A percentile compares a stretch with the other conserved stretches of the same genome.
Conservation (phyloP, 1,140 invertebrate species). For the Drosophila pallidifrons region DNA sequence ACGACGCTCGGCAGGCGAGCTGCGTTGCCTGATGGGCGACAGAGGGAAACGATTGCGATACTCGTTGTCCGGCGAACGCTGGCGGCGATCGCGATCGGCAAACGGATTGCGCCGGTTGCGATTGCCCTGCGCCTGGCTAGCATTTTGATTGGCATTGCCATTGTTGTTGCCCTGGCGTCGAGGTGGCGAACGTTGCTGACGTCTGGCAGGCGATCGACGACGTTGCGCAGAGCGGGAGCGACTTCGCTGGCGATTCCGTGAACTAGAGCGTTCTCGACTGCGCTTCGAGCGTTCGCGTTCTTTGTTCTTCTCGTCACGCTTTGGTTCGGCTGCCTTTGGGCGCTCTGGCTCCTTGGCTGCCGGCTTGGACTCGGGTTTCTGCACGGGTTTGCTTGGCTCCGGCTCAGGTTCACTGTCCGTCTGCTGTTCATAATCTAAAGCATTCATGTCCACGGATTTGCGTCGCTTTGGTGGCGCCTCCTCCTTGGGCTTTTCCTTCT, state of each 20-base stretch:
- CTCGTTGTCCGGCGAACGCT: conserved; percentile 66
- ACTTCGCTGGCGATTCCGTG: conserved; percentile 50
- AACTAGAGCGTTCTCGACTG: conserved; percentile 44
- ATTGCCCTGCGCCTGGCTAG: conserved; percentile 42
- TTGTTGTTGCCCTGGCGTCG: conserved; percentile 40
- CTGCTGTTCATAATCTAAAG: conserved; percentile 82
- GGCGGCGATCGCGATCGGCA: conserved; percentile 68
- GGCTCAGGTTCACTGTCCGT: conserved; percentile 70
- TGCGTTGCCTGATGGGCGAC: conserved; percentile 62
- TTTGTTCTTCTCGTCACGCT: conserved; percentile 28
- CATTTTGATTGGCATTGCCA: conserved; percentile 14
- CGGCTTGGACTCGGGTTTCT: conserved; percentile 26
- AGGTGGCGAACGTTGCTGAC: conserved; percentile 56
- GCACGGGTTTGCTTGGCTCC: conserved; percentile 37
- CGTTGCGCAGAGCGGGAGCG: conserved; percentile 53
- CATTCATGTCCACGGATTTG: conserved; percentile 81
- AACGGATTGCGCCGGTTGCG: conserved; percentile 73
- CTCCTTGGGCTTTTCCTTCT: conserved; percentile 56
- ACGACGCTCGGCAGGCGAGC: conserved; percentile 56
- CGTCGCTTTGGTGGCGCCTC: conserved; percentile 52
- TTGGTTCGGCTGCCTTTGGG: conserved; percentile 25
- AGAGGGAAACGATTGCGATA: conserved; percentile 75
- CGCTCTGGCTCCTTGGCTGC: conserved; percentile 37
- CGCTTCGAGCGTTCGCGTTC: conserved; percentile 26
- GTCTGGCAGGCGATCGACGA: conserved; percentile 61